Evolutionary conservation across 2,888 invertebrate genomes (phyloP).

Genomic region (Tipula helvola): DNA sequence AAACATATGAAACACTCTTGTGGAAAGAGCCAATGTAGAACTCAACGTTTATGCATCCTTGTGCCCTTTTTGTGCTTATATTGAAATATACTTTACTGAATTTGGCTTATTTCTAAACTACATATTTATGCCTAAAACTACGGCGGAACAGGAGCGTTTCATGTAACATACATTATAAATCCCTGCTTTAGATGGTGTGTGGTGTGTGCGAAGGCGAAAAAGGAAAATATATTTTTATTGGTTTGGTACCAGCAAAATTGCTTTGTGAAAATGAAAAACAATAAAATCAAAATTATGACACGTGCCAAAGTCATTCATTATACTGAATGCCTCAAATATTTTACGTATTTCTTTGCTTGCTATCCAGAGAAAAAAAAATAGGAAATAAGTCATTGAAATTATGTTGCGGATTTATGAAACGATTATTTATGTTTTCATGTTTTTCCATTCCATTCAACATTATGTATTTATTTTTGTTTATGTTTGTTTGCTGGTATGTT

Average conservation of each 20-base stretch:
- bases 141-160: not conserved
- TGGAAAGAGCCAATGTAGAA: too few relatives aligned
- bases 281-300: constrained; percentile 4
- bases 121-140: too few relatives aligned
- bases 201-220: not conserved
- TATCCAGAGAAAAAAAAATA: not conserved
- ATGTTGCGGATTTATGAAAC: constrained; percentile 4
- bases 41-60: too few relatives aligned
- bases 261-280: not conserved
- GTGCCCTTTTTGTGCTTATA: too few relatives aligned
- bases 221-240: not conserved
- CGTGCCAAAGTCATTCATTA: not conserved
- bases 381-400: not conserved
- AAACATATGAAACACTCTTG: too few relatives aligned
- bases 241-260: not conserved
- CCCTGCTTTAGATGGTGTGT: not conserved
- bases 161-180: not conserved
- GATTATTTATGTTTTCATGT: not conserved
- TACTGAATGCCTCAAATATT: not conserved
- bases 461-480: not conserved
- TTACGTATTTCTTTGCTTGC: not conserved
- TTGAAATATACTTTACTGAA: too few relatives aligned
- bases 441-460: not conserved
- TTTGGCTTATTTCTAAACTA: too few relatives aligned
- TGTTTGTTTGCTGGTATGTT: not conserved